A percentile compares a stretch with the other conserved stretches of the same genome.
Evolutionary conservation across 2,113 vertebrate genomes (phyloP).

Genomic region (Isichthys henryi): DNA sequence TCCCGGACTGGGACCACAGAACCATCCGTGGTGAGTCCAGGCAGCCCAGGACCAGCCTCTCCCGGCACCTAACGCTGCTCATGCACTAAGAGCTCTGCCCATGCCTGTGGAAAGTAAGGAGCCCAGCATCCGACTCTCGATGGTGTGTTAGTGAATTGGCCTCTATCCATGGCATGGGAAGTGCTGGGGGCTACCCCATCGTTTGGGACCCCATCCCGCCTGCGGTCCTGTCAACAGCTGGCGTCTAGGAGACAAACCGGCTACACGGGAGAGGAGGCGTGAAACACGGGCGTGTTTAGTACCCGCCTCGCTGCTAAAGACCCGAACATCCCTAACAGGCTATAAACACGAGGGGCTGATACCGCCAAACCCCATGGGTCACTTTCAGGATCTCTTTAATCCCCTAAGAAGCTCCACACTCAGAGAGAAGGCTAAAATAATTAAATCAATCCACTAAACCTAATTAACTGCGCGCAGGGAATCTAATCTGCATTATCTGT

Average conservation of each 20-base stretch:
- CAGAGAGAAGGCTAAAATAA: background rate
- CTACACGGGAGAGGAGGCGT: background rate
- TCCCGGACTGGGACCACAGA: background rate
- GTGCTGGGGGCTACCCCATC: background rate
- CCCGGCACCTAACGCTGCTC: background rate
- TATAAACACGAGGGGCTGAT: background rate
- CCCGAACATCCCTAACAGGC: background rate
- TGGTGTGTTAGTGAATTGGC: background rate
- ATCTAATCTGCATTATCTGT: background rate
- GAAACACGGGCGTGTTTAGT: background rate
- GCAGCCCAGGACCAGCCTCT: background rate
- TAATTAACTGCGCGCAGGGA: background rate
- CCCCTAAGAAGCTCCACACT: background rate
- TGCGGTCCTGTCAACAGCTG: background rate
- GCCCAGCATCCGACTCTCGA: background rate
- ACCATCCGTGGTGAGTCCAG: background rate
- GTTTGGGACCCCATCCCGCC: background rate
- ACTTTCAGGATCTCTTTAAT: background rate
- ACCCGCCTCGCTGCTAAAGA: background rate
- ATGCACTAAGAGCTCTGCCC: background rate
- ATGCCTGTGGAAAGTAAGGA: background rate
- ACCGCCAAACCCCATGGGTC: background rate
- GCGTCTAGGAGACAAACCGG: background rate
- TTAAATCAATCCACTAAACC: background rate
- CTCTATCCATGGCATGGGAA: background rate